A percentile compares a stretch with the other conserved stretches of the same genome.
These are phyloP conservation scores for Alitta virens DNA, from an alignment of 2,888 invertebrate genomes.

Conservation along the genomic window DNA sequence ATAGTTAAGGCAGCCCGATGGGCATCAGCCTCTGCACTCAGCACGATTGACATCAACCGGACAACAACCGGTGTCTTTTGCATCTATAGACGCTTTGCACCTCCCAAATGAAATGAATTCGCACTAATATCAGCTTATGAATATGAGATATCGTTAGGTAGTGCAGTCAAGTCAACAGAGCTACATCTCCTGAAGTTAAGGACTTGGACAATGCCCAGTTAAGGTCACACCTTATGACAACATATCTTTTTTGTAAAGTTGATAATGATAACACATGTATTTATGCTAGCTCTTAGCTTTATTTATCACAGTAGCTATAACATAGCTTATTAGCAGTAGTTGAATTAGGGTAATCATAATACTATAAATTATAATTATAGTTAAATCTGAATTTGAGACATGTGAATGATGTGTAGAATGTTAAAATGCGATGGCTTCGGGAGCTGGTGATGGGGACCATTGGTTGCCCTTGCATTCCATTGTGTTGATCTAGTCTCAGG, in stretches of 20 bases:
- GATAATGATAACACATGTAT: slow-evolving; percentile 1
- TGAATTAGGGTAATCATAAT: slow-evolving; percentile 11
- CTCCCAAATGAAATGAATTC: too few relatives aligned
- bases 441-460: background rate
- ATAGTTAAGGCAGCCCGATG: too few relatives aligned
- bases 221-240: slow-evolving; percentile 18
- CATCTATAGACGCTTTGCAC: too few relatives aligned
- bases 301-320: background rate
- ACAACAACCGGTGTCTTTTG: too few relatives aligned
- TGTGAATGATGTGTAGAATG: slow-evolving; percentile 1
- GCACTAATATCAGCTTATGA: too few relatives aligned
- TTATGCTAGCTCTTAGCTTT: too few relatives aligned
- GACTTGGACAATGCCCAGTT: slow-evolving; percentile 11
- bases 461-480: too few relatives aligned
- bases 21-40: too few relatives aligned
- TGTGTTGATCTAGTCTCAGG: too few relatives aligned
- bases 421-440: background rate
- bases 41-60: too few relatives aligned
- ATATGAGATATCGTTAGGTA: too few relatives aligned
- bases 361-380: background rate
- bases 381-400: background rate
- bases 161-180: too few relatives aligned
- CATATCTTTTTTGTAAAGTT: slow-evolving; percentile 21
- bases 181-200: background rate
- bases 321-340: slow-evolving; percentile 16